These are phyloP conservation scores for Drosophila pseudoananassae DNA, from an alignment of 1,140 invertebrate genomes.

Conservation along the genomic window DNA sequence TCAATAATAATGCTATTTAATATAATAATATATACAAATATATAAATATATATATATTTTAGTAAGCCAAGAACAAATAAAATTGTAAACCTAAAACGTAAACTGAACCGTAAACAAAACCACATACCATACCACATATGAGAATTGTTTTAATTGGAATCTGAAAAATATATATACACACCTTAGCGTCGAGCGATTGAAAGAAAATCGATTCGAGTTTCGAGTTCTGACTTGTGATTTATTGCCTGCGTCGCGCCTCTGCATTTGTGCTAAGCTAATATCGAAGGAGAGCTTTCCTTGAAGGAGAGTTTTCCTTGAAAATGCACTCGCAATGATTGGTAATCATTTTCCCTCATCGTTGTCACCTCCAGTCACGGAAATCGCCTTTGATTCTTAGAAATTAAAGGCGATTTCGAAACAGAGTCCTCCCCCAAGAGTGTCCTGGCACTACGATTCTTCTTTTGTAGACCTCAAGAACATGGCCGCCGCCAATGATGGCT, in stretches of 20 bases:
- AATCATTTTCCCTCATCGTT: not conserved
- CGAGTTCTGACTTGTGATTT: constrained; percentile 42
- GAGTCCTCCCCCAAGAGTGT: constrained; percentile 16
- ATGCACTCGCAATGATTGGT: constrained; percentile 15
- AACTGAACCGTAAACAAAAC: constrained; percentile 76
- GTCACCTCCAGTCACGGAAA: not conserved
- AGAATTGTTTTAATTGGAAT: constrained; percentile 57
- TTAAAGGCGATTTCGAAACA: constrained; percentile 6
- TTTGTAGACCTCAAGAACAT: constrained; percentile 79
- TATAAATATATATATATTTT: constrained; percentile 68
- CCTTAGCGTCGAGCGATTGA: constrained; percentile 45
- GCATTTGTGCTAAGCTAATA: constrained; percentile 54
- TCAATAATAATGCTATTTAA: constrained; percentile 64
- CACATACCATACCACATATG: constrained; percentile 46
- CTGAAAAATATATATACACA: constrained; percentile 60
- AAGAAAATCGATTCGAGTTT: constrained; percentile 40
- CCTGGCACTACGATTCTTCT: constrained; percentile 51
- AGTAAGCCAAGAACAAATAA: constrained; percentile 75
- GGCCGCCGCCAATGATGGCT: constrained; percentile 74
- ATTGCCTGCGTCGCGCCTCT: constrained; percentile 52
- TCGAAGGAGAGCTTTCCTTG: constrained; percentile 1
- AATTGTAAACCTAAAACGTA: constrained; percentile 45
- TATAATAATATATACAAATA: constrained; percentile 48
- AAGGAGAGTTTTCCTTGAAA: constrained; percentile 16
- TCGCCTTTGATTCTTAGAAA: constrained; percentile 1